A percentile compares a stretch with the other conserved stretches of the same genome.
Conservation (phyloP, 37 sponge, comb jelly and placozoan species). For the Ianthella basta region DNA sequence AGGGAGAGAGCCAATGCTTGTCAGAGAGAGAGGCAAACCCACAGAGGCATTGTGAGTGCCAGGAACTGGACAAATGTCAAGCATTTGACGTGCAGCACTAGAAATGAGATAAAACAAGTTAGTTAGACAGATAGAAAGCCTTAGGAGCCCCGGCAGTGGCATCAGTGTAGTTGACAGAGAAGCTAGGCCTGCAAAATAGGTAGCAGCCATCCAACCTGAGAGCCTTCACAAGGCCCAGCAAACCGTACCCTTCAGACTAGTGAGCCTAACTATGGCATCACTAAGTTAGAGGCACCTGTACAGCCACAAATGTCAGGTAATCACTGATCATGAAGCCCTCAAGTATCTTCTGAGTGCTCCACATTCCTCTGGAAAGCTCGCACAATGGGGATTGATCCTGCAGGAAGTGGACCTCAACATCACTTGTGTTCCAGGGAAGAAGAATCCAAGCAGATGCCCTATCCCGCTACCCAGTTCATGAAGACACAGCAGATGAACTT, state of each 20-base stretch:
- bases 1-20: not conserved
- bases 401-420: conserved; percentile 37
- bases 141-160: too few relatives aligned
- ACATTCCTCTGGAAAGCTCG: conserved; percentile 35
- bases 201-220: too few relatives aligned
- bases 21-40: not conserved
- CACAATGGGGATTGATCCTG: conserved; percentile 34
- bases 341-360: conserved; percentile 23
- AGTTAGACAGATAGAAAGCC: conserved; percentile 15
- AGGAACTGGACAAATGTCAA: conserved; percentile 21
- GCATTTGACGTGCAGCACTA: not conserved
- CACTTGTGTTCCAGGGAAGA: not conserved
- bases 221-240: too few relatives aligned
- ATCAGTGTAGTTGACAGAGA: too few relatives aligned
- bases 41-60: not conserved
- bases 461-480: conserved; percentile 40
- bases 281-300: conserved; percentile 33
- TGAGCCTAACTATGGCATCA: conserved; percentile 33
- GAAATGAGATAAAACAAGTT: conserved; percentile 39
- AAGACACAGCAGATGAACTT: not conserved
- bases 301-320: conserved; percentile 26
- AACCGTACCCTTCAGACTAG: conserved; percentile 16
- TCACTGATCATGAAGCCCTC: conserved; percentile 38
- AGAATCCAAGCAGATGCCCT: conserved; percentile 29
- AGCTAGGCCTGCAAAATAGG: too few relatives aligned